These are phyloP conservation scores for Podarcis siculus DNA, from an alignment of 2,797 vertebrate species.

Conservation along the genomic window DNA sequence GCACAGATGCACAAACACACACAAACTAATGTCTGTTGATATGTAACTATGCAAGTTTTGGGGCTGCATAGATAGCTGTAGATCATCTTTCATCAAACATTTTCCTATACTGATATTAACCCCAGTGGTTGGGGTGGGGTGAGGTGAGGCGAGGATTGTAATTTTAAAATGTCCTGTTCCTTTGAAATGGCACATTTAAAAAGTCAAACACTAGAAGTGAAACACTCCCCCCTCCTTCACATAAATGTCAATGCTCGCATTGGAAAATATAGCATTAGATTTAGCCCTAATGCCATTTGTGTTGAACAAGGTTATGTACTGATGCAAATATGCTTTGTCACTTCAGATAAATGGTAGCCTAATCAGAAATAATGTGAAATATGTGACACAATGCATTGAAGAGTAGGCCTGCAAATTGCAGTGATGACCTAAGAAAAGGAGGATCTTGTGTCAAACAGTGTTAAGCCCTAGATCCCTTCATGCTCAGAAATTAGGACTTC, in stretches of 20 bases:
- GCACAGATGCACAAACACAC: background rate
- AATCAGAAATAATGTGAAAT: background rate
- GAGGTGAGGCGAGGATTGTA: background rate
- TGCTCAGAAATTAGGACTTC: background rate
- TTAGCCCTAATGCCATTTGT: background rate
- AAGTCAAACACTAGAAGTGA: background rate
- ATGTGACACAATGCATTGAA: background rate
- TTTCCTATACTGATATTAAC: background rate
- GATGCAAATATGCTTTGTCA: constrained; percentile 16
- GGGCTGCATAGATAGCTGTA: background rate
- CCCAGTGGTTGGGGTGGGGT: background rate
- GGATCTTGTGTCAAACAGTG: background rate
- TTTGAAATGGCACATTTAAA: background rate
- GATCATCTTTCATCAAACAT: background rate
- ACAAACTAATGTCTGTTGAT: too few relatives aligned
- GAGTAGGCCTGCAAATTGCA: background rate
- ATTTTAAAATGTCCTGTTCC: background rate
- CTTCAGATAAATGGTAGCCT: background rate
- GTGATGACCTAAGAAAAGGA: background rate
- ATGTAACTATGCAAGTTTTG: background rate
- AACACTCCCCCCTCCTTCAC: background rate
- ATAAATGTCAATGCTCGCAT: background rate
- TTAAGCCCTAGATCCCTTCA: background rate
- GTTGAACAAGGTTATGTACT: background rate
- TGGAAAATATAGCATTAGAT: background rate